Evolutionary conservation across 2,888 invertebrate species (phyloP).

Genomic region (Eumerus sabulonum): DNA sequence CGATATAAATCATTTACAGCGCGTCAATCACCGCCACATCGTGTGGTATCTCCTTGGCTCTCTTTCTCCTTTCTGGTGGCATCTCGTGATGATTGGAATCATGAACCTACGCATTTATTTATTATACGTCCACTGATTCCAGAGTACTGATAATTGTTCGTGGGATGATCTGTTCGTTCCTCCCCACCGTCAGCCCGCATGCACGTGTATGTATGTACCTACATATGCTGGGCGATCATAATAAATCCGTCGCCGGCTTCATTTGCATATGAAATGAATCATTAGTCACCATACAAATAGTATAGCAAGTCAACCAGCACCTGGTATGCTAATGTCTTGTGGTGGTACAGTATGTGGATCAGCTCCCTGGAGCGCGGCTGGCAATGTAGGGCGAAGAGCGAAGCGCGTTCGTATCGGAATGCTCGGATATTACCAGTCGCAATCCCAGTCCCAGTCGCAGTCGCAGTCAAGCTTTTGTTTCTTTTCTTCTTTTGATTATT

Average conservation of each 20-base stretch:
- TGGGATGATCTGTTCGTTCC: constrained; percentile 38
- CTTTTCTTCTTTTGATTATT: constrained; percentile 48
- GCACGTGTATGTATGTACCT: constrained; percentile 16
- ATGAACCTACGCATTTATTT: constrained; percentile 56
- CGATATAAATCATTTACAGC: constrained; percentile 48
- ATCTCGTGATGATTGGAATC: constrained; percentile 64
- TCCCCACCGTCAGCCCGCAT: background rate
- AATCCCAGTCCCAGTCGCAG: no score
- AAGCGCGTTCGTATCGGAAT: constrained; percentile 48
- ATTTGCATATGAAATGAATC: constrained; percentile 65
- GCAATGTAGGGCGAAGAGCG: constrained; percentile 52
- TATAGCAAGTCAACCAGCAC: constrained; percentile 28
- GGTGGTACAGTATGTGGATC: constrained; percentile 17
- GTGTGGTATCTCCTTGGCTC: background rate
- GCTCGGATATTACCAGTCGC: constrained; percentile 47
- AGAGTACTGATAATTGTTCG: constrained; percentile 45
- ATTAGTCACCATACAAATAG: constrained; percentile 45
- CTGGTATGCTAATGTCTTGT: constrained; percentile 43
- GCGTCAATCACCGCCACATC: constrained; percentile 55
- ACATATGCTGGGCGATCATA: constrained; percentile 47
- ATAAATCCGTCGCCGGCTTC: constrained; percentile 59
- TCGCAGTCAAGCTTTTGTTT: constrained; percentile 58
- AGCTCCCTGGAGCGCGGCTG: constrained; percentile 49
- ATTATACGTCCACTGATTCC: constrained; percentile 40
- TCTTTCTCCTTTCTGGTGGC: constrained; percentile 35